Evolutionary conservation across 1,140 invertebrate genomes (phyloP).

Genomic region (Diuraphis noxia): DNA sequence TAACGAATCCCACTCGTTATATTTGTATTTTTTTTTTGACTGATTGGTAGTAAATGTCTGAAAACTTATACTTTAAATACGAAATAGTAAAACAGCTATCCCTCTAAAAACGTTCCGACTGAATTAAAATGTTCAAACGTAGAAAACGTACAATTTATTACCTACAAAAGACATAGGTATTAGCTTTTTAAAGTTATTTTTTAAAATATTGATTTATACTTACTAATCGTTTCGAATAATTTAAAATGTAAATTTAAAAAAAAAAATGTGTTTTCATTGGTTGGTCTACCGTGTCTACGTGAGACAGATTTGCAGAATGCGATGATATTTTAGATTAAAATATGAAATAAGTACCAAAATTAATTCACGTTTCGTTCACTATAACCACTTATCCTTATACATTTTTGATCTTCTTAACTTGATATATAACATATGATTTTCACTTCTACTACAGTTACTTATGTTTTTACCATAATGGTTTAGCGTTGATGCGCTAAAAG

Average conservation of each 20-base stretch:
- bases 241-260: not conserved
- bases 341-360: not conserved
- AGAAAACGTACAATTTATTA: not conserved
- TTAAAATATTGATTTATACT: not conserved
- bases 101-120: not conserved
- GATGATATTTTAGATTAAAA: not conserved
- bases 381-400: not conserved
- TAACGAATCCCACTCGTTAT: too few species aligned
- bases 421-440: not conserved
- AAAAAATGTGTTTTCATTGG: not conserved
- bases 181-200: not conserved
- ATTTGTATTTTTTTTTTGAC: too few species aligned
- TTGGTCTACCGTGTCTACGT: not conserved
- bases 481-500: not conserved
- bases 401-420: not conserved
- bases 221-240: not conserved
- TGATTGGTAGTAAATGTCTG: too few species aligned
- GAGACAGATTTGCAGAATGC: not conserved
- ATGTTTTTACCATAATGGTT: not conserved
- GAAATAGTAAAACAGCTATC: not conserved
- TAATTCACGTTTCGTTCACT: not conserved
- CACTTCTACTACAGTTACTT: not conserved
- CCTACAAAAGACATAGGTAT: not conserved
- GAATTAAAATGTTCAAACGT: not conserved
- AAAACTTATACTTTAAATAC: not conserved